These are phyloP conservation scores for Serripes groenlandicus DNA, from an alignment of 2,888 invertebrate genomes.

Conservation along the genomic window DNA sequence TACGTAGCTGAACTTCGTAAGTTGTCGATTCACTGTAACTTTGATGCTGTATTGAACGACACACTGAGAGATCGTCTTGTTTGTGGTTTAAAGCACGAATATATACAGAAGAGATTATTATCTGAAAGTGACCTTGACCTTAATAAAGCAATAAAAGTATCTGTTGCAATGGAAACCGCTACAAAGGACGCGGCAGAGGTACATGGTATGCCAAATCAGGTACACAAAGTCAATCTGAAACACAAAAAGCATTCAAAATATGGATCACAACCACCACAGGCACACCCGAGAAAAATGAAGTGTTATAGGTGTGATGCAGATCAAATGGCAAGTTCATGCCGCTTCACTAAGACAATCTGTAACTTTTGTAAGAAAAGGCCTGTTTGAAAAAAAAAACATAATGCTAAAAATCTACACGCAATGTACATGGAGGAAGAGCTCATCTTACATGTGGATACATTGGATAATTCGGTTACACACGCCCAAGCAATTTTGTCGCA, in stretches of 20 bases:
- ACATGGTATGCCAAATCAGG: background rate
- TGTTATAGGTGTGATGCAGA: background rate
- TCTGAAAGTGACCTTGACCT: slow-evolving; percentile 35
- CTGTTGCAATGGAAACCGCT: slow-evolving; percentile 31
- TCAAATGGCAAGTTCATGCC: background rate
- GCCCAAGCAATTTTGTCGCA: background rate
- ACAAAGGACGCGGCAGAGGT: slow-evolving; percentile 15
- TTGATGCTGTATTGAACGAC: slow-evolving; percentile 37
- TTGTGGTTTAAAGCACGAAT: slow-evolving; percentile 29
- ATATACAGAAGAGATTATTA: slow-evolving; percentile 46
- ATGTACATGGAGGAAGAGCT: background rate
- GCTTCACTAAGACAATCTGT: background rate
- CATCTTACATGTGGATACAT: background rate
- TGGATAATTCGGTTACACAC: background rate
- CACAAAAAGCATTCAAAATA: background rate
- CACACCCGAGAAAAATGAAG: background rate
- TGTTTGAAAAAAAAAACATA: background rate
- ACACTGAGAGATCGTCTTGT: slow-evolving; percentile 49
- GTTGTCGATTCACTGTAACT: slow-evolving; percentile 41
- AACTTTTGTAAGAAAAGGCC: background rate
- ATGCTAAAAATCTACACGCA: background rate
- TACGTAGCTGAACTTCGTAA: slow-evolving; percentile 46
- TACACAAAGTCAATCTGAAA: background rate
- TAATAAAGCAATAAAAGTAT: slow-evolving; percentile 26
- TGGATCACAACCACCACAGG: background rate